Conservation (phyloP, 37 sponge, comb jelly and placozoan genomes). For the Petrosia ficiformis region DNA sequence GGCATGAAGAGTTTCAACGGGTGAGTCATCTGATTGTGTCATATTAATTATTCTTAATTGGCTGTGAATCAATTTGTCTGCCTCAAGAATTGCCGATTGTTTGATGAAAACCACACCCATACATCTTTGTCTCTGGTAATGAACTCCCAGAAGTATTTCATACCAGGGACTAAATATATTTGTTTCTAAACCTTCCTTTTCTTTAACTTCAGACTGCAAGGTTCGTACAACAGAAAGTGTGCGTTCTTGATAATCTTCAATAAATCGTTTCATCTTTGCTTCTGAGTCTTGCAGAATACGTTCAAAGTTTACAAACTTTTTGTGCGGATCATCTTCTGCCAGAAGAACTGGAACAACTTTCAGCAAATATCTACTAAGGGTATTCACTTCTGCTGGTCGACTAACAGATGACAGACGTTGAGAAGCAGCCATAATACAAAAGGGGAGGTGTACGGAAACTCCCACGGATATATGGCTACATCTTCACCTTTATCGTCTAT, state of each 20-base stretch:
- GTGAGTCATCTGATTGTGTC: slow-evolving; percentile 87
- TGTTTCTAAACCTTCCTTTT: slow-evolving; percentile 1
- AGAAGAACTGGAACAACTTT: slow-evolving; percentile 42
- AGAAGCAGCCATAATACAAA: too few relatives aligned
- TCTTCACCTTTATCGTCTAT: too few relatives aligned
- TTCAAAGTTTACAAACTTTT: slow-evolving; percentile 15
- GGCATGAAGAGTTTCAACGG: slow-evolving; percentile 90
- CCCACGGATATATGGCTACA: too few relatives aligned
- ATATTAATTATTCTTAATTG: slow-evolving; percentile 81
- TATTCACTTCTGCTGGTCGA: slow-evolving; percentile 42
- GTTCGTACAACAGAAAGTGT: slow-evolving; percentile 52
- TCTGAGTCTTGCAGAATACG: slow-evolving; percentile 15
- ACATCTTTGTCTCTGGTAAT: slow-evolving; percentile 16
- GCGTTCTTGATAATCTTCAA: slow-evolving; percentile 63
- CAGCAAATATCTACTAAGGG: slow-evolving; percentile 37
- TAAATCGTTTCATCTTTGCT: slow-evolving; percentile 50
- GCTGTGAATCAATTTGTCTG: slow-evolving; percentile 72
- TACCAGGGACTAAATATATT: slow-evolving; percentile 4
- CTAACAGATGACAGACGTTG: slow-evolving; percentile 11
- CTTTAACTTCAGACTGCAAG: slow-evolving; percentile 45
- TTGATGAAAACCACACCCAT: slow-evolving; percentile 80
- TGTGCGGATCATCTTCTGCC: slow-evolving; percentile 30
- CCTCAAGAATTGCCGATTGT: slow-evolving; percentile 73
- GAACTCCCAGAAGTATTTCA: slow-evolving; percentile 36
- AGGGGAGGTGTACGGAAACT: too few relatives aligned